Conservation (phyloP, 2,888 invertebrate genomes). For the Caenorhabditis zanzibari region DNA sequence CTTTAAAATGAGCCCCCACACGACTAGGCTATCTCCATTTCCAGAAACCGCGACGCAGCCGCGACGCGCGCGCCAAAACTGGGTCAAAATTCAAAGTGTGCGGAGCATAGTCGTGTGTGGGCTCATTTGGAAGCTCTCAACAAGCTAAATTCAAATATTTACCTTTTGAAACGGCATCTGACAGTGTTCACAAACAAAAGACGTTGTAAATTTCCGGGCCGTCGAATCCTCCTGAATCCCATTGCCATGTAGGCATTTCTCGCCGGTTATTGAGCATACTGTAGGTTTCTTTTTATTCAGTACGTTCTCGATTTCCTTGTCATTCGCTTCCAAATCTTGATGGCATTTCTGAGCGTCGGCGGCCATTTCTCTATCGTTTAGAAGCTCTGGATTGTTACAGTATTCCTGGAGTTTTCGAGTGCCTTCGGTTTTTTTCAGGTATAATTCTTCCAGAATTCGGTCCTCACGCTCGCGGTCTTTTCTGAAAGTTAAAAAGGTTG, state of each 20-base stretch:
- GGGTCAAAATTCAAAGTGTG: not conserved
- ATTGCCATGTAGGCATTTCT: constrained; percentile 35
- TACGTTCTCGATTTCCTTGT: constrained; percentile 17
- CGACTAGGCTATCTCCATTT: not conserved
- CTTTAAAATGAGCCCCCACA: not conserved
- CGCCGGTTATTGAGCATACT: constrained; percentile 43
- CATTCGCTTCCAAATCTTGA: constrained; percentile 9
- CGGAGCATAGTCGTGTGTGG: not conserved
- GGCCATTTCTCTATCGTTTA: not conserved
- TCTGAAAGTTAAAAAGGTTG: not conserved
- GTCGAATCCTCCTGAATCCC: constrained; percentile 36
- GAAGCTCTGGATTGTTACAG: not conserved
- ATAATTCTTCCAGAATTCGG: not conserved
- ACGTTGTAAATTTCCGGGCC: constrained; percentile 20
- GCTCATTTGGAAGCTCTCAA: constrained; percentile 1
- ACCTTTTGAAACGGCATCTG: constrained; percentile 58
- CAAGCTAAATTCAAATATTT: not conserved
- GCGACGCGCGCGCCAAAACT: not conserved
- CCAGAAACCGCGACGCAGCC: not conserved
- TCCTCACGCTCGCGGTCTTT: constrained; percentile 38
- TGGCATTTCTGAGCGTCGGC: not conserved
- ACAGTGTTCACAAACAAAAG: constrained; percentile 36
- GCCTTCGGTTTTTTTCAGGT: constrained; percentile 2
- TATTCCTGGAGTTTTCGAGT: constrained; percentile 4
- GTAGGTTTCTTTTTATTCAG: constrained; percentile 17